phyloP scores from a whole-genome alignment of 2,888 invertebrate species.

The Liodrosophila aerea region DNA sequence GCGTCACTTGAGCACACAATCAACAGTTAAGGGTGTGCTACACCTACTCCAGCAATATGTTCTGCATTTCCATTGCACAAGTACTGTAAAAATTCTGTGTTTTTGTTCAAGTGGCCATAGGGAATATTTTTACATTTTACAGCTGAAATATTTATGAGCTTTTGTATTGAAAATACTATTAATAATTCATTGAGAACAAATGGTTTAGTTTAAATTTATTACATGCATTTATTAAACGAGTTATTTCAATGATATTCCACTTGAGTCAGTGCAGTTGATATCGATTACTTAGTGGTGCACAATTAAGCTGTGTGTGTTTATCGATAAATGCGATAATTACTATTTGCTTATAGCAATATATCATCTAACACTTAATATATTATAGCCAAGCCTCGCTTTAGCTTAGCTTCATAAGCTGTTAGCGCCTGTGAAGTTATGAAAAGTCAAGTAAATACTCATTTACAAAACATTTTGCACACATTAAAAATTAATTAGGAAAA shows the following conservation, averaged over 20 bases:
- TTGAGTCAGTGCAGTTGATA: too few relatives aligned
- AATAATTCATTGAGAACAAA: too few relatives aligned
- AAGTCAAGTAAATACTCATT: slow-evolving; percentile 50
- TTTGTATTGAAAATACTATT: too few relatives aligned
- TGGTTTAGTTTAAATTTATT: too few relatives aligned
- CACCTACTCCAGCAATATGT: background rate
- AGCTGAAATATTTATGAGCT: background rate
- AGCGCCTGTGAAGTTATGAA: slow-evolving; percentile 9
- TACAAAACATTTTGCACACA: slow-evolving; percentile 68
- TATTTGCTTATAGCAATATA: background rate
- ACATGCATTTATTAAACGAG: too few relatives aligned
- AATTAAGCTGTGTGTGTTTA: too few relatives aligned
- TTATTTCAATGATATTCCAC: too few relatives aligned
- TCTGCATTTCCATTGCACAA: background rate
- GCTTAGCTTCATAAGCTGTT: slow-evolving; percentile 13
- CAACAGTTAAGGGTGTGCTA: slow-evolving; percentile 45
- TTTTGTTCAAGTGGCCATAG: too few relatives aligned
- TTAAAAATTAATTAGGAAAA: slow-evolving; percentile 74
- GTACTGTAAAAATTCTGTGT: too few relatives aligned
- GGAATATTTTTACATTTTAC: too few relatives aligned
- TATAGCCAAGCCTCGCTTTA: background rate
- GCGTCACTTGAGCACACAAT: slow-evolving; percentile 50
- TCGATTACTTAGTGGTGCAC: too few relatives aligned
- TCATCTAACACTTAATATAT: background rate
- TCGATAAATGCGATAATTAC: too few relatives aligned